These are phyloP conservation scores for Mythimna loreyi DNA, from an alignment of 2,888 invertebrate species.

Conservation along the genomic window DNA sequence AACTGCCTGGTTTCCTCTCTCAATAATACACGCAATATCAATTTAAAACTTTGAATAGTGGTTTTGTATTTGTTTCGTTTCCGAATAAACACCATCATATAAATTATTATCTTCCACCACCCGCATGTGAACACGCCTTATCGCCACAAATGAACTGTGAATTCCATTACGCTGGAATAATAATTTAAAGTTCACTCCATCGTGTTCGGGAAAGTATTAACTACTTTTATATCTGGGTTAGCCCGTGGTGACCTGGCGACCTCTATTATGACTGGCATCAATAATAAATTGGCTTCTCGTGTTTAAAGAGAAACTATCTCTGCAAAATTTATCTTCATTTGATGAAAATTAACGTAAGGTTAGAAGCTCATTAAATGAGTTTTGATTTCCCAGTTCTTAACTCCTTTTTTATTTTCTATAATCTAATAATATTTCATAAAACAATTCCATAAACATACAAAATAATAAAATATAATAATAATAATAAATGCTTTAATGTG, in stretches of 20 bases:
- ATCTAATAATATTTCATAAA: no score
- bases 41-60: not conserved
- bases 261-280: not conserved
- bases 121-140: constrained; percentile 49
- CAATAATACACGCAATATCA: not conserved
- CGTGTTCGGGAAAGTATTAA: constrained; percentile 42
- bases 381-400: not conserved
- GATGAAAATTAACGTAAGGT: not conserved
- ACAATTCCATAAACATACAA: no score
- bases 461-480: no score
- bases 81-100: constrained; percentile 26
- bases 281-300: not conserved
- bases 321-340: not conserved
- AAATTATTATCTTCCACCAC: constrained; percentile 20
- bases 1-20: not conserved
- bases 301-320: not conserved
- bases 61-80: not conserved
- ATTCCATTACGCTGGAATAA: constrained; percentile 55
- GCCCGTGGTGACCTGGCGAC: not conserved
- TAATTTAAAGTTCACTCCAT: constrained; percentile 49
- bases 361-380: no score
- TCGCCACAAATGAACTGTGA: constrained; percentile 51
- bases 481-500: no score
- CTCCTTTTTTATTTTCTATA: no score
- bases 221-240: constrained; percentile 27